phyloP scores from a whole-genome alignment of 2,113 vertebrate genomes.

The Agapornis roseicollis region DNA sequence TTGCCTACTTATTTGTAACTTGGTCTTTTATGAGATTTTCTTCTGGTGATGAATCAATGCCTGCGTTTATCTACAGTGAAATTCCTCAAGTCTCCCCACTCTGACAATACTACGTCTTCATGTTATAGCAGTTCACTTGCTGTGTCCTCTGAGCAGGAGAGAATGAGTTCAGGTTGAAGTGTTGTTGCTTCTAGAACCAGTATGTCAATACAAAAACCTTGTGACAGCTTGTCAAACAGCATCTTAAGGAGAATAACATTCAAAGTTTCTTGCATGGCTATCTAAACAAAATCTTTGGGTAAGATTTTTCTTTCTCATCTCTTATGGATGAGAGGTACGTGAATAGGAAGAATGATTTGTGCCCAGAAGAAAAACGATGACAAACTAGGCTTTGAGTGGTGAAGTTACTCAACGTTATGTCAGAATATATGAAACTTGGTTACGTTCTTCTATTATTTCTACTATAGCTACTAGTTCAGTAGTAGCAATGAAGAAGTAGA shows the following conservation, averaged over 20 bases:
- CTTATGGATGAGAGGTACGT: not conserved
- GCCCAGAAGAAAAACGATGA: not conserved
- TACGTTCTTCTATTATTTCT: not conserved
- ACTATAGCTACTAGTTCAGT: not conserved
- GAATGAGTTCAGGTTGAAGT: not conserved
- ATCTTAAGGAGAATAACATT: not conserved
- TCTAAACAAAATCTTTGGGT: not conserved
- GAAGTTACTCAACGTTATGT: not conserved
- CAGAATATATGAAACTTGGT: not conserved
- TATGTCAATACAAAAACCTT: not conserved
- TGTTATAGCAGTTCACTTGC: too few species aligned
- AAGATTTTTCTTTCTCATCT: not conserved
- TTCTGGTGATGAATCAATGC: too few species aligned
- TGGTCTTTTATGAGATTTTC: too few species aligned
- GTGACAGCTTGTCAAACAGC: not conserved
- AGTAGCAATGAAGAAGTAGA: not conserved
- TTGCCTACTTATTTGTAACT: too few species aligned
- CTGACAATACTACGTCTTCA: too few species aligned
- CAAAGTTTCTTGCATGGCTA: not conserved
- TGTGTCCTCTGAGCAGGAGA: too few species aligned
- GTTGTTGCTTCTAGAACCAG: not conserved
- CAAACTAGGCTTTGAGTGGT: not conserved
- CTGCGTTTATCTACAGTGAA: too few species aligned
- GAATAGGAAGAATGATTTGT: not conserved
- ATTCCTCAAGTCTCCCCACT: too few species aligned